Base-by-base conservation (phyloP, 1,140 invertebrate genomes). In the Drosophila sp. region DNA sequence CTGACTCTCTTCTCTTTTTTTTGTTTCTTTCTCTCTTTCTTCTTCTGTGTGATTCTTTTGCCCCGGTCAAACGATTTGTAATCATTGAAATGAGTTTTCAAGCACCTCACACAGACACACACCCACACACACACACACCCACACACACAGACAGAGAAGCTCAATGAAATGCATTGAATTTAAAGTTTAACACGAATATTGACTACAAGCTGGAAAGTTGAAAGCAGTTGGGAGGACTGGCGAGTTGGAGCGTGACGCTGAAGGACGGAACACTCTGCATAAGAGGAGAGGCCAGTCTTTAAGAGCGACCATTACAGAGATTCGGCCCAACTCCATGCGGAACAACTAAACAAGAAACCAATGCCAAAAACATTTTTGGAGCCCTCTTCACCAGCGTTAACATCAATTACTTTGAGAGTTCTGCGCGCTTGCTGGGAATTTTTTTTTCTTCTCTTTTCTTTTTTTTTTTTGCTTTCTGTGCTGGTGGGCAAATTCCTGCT, bases 381-480 rank as follows among this genome's bases (percentile, higher is more conserved):
- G 44, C 54, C 65, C 66, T 64, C 72, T 50, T 61, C 60, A 64
- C 30, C 41, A 55, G 62, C 60, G 70, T 69, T 85, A 72, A 83
- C 82, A 87, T 89, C 83, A 87, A 87, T 87, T 89, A 87, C 84
- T 79, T 79, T 86, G 69, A 87, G 78, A 76, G 83, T 81, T 77
- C 77, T 77, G 71, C 58, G 29, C 62, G 29, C 65, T 25, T 30
- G 32, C 35, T 30, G 35, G 64, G 40, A 7, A 32, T 50, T 5
- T 60, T 60, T 60, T 60, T 60, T 41, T 10, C 30, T 33, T 33
- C 30, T 23, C 4, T 41, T 29, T 33, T 29, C 5, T 25, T 35
- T 35, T 58, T 58, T 32, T 17, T 35, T 58, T 25, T 50, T 10
- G 10, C 6, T 23, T 25, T 2, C 35, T 10, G 8, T 38, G 35